Percentiles rank a stretch among this genome's conserved stretches.
These are phyloP conservation scores for Erannis defoliaria DNA, from an alignment of 2,888 invertebrate genomes.

Conservation along the genomic window DNA sequence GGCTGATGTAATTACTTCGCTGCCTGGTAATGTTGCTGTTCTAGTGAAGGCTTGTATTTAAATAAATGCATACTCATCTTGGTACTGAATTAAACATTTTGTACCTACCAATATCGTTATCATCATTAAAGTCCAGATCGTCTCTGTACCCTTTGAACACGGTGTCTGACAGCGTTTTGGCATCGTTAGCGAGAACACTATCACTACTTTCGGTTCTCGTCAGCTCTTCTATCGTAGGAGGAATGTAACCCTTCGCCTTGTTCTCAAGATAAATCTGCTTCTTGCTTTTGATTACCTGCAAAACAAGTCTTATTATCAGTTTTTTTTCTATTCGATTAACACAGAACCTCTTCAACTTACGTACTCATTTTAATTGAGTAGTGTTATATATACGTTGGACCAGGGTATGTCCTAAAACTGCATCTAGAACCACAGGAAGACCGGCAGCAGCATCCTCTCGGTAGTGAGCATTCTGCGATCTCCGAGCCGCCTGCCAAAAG, in stretches of 20 bases:
- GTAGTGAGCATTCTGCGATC: too few relatives aligned
- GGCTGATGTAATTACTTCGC: too few relatives aligned
- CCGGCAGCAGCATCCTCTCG: too few relatives aligned
- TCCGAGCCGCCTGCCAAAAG: too few relatives aligned
- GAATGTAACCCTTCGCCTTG: constrained; percentile 76
- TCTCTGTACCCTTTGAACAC: constrained; percentile 90
- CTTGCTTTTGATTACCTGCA: constrained; percentile 86
- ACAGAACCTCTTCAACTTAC: too few relatives aligned
- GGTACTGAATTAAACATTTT: background rate
- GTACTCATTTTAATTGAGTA: too few relatives aligned
- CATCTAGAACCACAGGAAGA: too few relatives aligned
- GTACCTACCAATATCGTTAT: constrained; percentile 90
- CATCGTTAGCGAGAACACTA: constrained; percentile 64
- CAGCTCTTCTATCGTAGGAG: constrained; percentile 71
- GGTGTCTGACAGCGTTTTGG: constrained; percentile 74
- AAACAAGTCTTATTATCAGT: background rate
- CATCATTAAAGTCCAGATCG: constrained; percentile 93
- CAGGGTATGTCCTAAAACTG: too few relatives aligned
- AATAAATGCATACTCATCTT: background rate
- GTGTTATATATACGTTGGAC: too few relatives aligned
- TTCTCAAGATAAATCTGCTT: constrained; percentile 86
- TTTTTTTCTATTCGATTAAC: background rate
- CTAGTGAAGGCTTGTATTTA: too few relatives aligned
- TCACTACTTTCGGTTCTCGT: constrained; percentile 64
- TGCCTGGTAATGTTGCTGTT: too few relatives aligned